Conservation (phyloP, 2,888 invertebrate genomes). For the Thalpophila matura region DNA sequence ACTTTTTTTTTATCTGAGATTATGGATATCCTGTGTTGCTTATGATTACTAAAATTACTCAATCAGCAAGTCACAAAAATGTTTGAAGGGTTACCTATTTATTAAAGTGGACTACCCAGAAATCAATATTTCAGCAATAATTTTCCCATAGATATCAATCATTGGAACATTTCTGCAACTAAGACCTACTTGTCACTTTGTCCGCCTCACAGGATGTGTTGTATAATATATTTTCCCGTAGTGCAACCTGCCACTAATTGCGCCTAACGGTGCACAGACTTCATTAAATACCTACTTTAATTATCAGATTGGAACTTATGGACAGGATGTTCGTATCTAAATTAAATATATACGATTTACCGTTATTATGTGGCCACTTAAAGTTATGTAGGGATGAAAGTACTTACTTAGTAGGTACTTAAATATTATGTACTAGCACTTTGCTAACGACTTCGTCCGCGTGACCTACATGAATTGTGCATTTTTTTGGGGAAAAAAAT, state of each 20-base stretch:
- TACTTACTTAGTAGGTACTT: background rate
- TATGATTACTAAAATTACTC: too few species aligned
- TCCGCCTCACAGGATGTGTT: constrained; percentile 37
- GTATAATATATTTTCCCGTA: constrained; percentile 31
- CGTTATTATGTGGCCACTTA: constrained; percentile 8
- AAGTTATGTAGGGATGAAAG: background rate
- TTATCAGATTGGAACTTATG: constrained; percentile 49
- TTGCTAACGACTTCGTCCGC: too few species aligned
- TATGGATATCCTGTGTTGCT: too few species aligned
- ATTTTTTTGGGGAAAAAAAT: too few species aligned
- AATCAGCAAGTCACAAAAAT: too few species aligned
- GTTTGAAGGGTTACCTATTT: too few species aligned
- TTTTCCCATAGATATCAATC: constrained; percentile 23
- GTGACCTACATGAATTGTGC: too few species aligned
- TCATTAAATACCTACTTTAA: constrained; percentile 39
- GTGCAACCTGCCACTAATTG: constrained; percentile 43
- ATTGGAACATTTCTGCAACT: constrained; percentile 15
- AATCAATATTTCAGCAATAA: constrained; percentile 26
- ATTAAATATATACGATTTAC: constrained; percentile 45
- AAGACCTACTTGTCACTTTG: constrained; percentile 2
- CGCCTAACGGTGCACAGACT: constrained; percentile 38
- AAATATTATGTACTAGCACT: too few species aligned
- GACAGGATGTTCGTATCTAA: constrained; percentile 49
- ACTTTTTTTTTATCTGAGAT: too few species aligned
- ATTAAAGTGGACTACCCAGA: too few species aligned